Base-by-base conservation (phyloP, 2,113 vertebrate genomes). In the Tonatia bakeri region DNA sequence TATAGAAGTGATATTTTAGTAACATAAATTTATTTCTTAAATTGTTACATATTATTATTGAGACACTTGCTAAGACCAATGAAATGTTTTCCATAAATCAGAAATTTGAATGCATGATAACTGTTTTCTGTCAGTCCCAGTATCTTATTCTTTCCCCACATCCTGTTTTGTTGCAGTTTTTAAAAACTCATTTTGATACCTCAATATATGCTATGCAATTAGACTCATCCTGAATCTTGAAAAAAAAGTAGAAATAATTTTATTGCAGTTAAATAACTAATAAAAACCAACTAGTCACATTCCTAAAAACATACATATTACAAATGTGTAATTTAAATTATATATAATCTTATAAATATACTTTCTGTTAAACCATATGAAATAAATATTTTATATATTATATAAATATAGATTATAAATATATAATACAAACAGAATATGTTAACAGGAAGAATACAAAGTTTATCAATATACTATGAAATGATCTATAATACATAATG, bases 221-320 rank as follows among this genome's bases (percentile, higher is more conserved):
- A 91, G 31, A 61, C 26, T 89, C 19, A 92, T 59, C 38, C 31
- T 67, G 24, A 70, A 79, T 19, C 54, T 79, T 54, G 45, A 83
- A 87, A 72, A 64, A 93, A 81, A 7, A 70, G 38, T 40, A 50
- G 54, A 91, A 96, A 45, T n/a, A 94, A 77, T 72, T 72, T 94
- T 56, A 94, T 72, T 77, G 75, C 28, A 64, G 22, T 36, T 87
- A 11, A 95, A 65, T 72, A 92, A 80, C 11, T 88, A 64, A 76
- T 56, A 72, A 91, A 92, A 81, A 67, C 28, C 16, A 91, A 54
- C 20, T 50, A 10, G 2, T 90, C 19, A 61, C 43, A 67, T 81
- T 95, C 22, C 83, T 91, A 72, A 91, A 89, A 91, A 87, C 9
- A 54, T 54, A 59, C 16, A 59, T 75, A 40, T 54, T 84, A 64